phyloP scores from a whole-genome alignment of 2,113 vertebrate species.

The Fulica atra region DNA sequence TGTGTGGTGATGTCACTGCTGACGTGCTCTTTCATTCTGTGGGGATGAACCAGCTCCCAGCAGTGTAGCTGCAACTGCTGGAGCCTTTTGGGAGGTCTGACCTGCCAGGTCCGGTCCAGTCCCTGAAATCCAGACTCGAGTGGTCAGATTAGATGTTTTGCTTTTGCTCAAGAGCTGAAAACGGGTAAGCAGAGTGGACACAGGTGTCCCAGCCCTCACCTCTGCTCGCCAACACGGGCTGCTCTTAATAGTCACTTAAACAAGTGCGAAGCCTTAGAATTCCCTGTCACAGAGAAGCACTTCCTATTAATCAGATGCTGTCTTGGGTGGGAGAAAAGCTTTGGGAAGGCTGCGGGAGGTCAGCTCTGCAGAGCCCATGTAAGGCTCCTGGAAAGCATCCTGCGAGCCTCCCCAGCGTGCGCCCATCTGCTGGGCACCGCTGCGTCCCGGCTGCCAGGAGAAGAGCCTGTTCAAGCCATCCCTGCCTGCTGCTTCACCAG shows the following conservation, averaged over 20 bases:
- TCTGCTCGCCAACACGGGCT: background rate
- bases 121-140: background rate
- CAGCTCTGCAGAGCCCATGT: background rate
- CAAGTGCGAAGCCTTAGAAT: background rate
- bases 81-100: background rate
- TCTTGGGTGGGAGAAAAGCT: background rate
- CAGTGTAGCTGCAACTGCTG: background rate
- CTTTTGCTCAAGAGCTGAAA: background rate
- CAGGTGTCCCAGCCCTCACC: background rate
- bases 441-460: background rate
- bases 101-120: background rate
- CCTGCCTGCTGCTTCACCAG: background rate
- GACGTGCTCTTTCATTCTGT: background rate
- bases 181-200: background rate
- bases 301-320: background rate
- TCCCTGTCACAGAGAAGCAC: background rate
- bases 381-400: background rate
- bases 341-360: background rate
- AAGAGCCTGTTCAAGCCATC: fast-evolving
- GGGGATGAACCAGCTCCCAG: background rate
- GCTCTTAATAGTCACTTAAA: background rate
- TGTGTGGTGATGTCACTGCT: background rate
- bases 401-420: background rate
- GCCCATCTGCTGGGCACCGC: fast-evolving
- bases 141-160: background rate